Base-by-base conservation (phyloP, 2,113 vertebrate species). In the Xiphorhynchus elegans region DNA sequence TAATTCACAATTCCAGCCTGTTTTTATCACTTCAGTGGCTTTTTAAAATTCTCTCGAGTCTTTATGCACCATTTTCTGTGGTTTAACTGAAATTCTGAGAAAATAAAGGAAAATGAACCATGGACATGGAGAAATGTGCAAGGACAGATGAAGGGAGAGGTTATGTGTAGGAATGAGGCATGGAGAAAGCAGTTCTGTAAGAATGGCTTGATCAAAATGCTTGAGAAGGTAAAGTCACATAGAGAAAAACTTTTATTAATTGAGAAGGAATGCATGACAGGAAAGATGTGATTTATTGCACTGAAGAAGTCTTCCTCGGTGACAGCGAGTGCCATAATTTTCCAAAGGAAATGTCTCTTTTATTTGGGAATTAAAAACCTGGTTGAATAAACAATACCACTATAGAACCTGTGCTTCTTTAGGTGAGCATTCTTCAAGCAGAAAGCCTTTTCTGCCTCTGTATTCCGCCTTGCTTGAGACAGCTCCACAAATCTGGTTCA, bases 1-100 rank as follows among this genome's bases (percentile, higher is more conserved):
- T 74, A 77, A 44, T 86, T 77, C 72, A 59, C 59, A 90, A n/a
- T 92, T 77, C 68, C 72, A 90, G 85, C 42, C 47, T 67, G 35
- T 73, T 94, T 95, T 95, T 95, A 93, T 94, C 79, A 67, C 59
- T 94, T 80, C 59, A 69, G 37, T 1, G 9, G 75, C 59, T 88
- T 96, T 96, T 81, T 39, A 76, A 93, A 80, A 55, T 91, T 90
- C 67, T 68, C 37, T 83, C 67, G 80, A 53, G 87, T 93, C 72
- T 86, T 84, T 59, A n/a, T 72, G 68, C 44, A 50, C 37, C 37
- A 3, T 94, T 96, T 95, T 79, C 47, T 93, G 60, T 83, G 85
- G 72, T 85, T 91, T 96, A 79, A 60, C 78, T 59, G 75, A 80
- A 88, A 85, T 90, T 58, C 72, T 46, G 72, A 88, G 59, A 74